A percentile compares a stretch with the other conserved stretches of the same genome.
Evolutionary conservation across 1,140 invertebrate genomes (phyloP).

Genomic region (Atta cephalotes): DNA sequence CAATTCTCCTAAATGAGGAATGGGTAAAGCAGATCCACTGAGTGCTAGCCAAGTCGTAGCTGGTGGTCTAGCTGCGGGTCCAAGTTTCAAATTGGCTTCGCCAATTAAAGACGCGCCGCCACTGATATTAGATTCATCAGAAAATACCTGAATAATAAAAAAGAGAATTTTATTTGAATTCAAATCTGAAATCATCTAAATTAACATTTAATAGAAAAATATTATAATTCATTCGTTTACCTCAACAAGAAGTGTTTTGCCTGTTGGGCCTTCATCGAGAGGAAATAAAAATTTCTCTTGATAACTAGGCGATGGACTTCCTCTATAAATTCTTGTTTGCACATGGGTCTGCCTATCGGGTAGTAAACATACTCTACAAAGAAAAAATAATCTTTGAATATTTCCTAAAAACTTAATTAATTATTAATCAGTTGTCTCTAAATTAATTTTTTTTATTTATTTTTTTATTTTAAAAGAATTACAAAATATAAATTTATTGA

Average conservation of each 20-base stretch:
- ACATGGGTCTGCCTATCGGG: conserved; percentile 91
- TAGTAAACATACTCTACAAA: conserved; percentile 89
- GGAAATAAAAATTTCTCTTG: conserved; percentile 92
- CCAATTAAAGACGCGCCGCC: conserved; percentile 75
- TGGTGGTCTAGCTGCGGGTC: conserved; percentile 83
- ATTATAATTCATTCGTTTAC: conserved; percentile 41
- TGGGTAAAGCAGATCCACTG: conserved; percentile 86
- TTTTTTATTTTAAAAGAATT: background rate
- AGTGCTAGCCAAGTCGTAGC: conserved; percentile 87
- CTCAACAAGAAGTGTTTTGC: conserved; percentile 81
- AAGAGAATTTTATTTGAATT: conserved; percentile 10
- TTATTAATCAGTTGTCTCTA: background rate
- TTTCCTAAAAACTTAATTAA: background rate
- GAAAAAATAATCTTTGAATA: conserved; percentile 12
- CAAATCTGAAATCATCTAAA: background rate
- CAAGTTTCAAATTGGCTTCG: conserved; percentile 86
- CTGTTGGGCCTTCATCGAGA: conserved; percentile 85
- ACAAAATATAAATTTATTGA: background rate
- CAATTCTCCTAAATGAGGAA: conserved; percentile 88
- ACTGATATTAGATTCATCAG: conserved; percentile 76
- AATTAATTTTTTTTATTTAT: background rate
- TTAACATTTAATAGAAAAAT: background rate
- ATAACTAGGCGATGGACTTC: conserved; percentile 90
- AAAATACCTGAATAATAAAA: conserved; percentile 78
- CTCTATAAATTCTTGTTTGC: conserved; percentile 91